These are phyloP conservation scores for Drosophila paramelanica DNA, from an alignment of 2,888 invertebrate species.

Conservation along the genomic window DNA sequence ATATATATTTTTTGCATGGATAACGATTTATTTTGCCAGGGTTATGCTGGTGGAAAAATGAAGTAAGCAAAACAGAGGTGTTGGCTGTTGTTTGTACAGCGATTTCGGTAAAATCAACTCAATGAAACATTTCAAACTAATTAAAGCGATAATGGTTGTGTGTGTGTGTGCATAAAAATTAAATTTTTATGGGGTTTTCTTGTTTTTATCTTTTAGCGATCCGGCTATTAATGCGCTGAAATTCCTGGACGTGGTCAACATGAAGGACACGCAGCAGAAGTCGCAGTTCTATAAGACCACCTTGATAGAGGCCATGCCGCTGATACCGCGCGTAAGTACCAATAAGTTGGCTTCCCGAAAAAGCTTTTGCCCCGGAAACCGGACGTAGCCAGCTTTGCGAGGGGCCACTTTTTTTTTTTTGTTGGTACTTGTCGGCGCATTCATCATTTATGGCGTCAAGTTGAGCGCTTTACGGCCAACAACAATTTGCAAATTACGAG, in stretches of 20 bases:
- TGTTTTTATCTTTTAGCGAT: constrained; percentile 87
- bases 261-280: constrained; percentile 95
- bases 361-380: constrained; percentile 39
- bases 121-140: not conserved
- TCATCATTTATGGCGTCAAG: constrained; percentile 70
- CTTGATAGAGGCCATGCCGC: constrained; percentile 93
- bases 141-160: not conserved
- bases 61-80: not conserved
- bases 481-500: constrained; percentile 72
- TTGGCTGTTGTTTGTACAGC: not conserved
- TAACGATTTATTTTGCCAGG: not conserved
- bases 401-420: constrained; percentile 12
- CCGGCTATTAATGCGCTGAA: constrained; percentile 96
- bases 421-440: constrained; percentile 37
- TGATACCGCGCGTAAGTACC: constrained; percentile 92
- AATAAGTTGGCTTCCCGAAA: constrained; percentile 3
- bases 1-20: not conserved
- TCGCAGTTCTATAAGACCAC: constrained; percentile 95
- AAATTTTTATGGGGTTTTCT: constrained; percentile 27
- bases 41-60: not conserved
- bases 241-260: constrained; percentile 95
- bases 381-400: constrained; percentile 41
- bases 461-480: constrained; percentile 60
- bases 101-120: not conserved
- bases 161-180: constrained; percentile 15